phyloP scores from a whole-genome alignment of 2,113 vertebrate species.

The Mixornis gularis region DNA sequence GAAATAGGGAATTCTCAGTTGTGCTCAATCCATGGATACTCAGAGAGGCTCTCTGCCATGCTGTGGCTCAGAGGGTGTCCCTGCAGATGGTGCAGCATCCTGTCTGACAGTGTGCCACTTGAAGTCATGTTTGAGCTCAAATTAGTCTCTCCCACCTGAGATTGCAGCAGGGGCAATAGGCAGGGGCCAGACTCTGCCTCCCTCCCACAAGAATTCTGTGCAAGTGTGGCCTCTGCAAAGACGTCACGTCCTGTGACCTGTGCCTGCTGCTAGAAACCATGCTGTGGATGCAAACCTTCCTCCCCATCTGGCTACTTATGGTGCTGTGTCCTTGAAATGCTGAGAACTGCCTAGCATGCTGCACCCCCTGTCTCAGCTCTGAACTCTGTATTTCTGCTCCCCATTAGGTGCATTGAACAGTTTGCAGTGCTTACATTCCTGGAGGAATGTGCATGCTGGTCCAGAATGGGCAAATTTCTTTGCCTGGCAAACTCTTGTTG shows the following conservation, averaged over 20 bases:
- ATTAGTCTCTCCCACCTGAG: background rate
- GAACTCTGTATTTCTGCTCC: background rate
- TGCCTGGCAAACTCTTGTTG: background rate
- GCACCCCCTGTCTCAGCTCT: background rate
- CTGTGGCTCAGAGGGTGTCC: background rate
- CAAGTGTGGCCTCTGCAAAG: fast-evolving
- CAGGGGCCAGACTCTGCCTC: background rate
- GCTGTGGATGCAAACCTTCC: background rate
- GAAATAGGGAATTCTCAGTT: background rate
- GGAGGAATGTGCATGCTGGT: fast-evolving
- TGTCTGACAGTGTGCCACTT: background rate
- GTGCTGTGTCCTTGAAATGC: background rate
- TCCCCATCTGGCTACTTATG: background rate
- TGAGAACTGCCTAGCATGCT: background rate
- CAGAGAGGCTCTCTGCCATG: background rate
- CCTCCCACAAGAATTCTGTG: background rate
- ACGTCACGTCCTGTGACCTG: fast-evolving
- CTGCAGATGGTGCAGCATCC: background rate
- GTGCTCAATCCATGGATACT: fast-evolving
- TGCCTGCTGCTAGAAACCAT: background rate
- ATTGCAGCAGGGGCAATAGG: background rate
- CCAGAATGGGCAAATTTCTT: background rate
- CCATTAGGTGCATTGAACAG: fast-evolving
- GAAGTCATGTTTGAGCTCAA: background rate
- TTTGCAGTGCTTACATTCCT: background rate